Evolutionary conservation across 2,797 vertebrate genomes (phyloP).

Genomic region (Perodicticus potto): DNA sequence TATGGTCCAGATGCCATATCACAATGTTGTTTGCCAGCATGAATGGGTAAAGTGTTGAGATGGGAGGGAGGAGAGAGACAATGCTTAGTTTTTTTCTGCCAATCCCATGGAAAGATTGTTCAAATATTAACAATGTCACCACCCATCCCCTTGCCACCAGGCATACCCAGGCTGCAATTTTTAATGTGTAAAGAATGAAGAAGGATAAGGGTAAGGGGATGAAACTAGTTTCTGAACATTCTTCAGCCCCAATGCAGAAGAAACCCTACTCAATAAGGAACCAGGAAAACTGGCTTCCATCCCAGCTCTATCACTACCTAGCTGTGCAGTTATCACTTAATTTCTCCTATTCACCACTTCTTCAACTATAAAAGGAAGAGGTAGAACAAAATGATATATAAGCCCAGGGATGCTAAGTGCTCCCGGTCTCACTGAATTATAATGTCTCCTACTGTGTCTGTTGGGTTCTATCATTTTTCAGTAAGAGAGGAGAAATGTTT

Average conservation of each 20-base stretch:
- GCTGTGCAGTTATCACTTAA: background rate
- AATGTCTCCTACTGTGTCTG: slow-evolving; percentile 62
- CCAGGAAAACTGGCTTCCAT: background rate
- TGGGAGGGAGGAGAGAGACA: background rate
- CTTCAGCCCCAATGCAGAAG: background rate
- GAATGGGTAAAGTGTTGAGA: background rate
- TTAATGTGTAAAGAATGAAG: background rate
- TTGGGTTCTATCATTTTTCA: slow-evolving; percentile 67
- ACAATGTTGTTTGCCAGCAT: background rate
- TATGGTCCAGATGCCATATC: background rate
- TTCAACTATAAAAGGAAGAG: slow-evolving; percentile 81
- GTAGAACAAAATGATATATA: slow-evolving; percentile 56
- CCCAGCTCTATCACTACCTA: slow-evolving; percentile 12
- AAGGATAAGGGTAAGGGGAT: background rate
- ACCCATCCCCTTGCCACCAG: background rate
- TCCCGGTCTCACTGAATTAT: slow-evolving; percentile 67
- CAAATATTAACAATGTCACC: background rate
- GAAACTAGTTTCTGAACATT: background rate
- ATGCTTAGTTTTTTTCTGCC: background rate
- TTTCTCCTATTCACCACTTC: slow-evolving; percentile 33
- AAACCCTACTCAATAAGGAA: background rate
- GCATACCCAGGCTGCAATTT: background rate
- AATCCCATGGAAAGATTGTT: background rate
- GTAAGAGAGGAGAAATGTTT: slow-evolving; percentile 66
- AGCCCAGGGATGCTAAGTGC: slow-evolving; percentile 51